Evolutionary conservation across 2,113 vertebrate species (phyloP), one percentile per base, ranked within the genome.

Genomic region (Stercorarius parasiticus): DNA sequence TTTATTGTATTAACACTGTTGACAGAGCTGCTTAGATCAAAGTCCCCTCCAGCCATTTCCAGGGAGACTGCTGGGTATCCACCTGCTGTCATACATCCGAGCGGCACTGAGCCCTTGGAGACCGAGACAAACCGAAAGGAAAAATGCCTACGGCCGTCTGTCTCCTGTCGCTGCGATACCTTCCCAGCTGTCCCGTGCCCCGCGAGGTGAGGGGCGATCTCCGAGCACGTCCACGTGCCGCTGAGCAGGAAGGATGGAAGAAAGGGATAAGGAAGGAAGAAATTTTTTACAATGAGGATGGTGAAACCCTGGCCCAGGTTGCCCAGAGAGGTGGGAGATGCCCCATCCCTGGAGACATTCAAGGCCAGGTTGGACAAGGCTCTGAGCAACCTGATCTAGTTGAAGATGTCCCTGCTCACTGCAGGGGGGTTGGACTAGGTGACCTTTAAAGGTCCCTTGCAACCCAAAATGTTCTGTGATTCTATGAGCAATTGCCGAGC

Each of bases 1-100:
- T 97, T 93, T 79, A 93, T 95, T 95, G 86, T 73, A 91, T 95
- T 90, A 87, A 61, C 0, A 26, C 84, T 88, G 89, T 91, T 93
- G 91, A 95, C 86, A 93, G 93, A 95, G 86, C 93, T 80, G 95
- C 86, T 95, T 47, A 90, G 95, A 96, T 97, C 94, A 45, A 87
- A 96, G 96, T 89, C 70, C 91, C 95, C 91, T 95, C 53, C 38
- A 72, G 93, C 81, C 81, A 69, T 96, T 96, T 91, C 73, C 95
- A 97, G 84, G 82, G 93, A 93, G 53, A 70, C 94, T 82, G 89
- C 91, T 85, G 96, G 62, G 70, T 82, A 36, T 50, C 95, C 93
- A 88, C 96, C 94, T 94, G 93, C 96, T 95, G 95, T 67, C 86
- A 17, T 36, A 22, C 74, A 89, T 50, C 95, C 72, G 22, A 84